phyloP scores from a whole-genome alignment of 2,113 vertebrate species.

The Tor tambroides region DNA sequence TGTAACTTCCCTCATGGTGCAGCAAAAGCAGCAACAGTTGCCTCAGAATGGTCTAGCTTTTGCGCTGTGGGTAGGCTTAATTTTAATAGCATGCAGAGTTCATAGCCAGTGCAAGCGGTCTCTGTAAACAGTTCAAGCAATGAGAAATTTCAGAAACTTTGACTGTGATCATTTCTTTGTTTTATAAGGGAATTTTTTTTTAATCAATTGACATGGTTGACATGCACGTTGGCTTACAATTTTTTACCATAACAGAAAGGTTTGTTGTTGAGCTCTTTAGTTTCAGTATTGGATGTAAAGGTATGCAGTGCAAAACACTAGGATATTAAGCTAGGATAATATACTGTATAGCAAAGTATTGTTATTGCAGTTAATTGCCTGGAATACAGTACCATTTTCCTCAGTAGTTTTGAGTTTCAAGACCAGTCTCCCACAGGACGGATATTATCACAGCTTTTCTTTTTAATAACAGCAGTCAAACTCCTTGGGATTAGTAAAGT shows the following conservation, averaged over 20 bases:
- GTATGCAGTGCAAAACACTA: neutral
- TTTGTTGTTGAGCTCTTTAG: neutral
- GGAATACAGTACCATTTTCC: neutral
- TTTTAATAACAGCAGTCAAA: slow-evolving; percentile 23
- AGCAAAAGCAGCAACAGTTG: neutral
- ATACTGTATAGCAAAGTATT: neutral
- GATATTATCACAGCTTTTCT: neutral
- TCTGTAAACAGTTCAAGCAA: neutral
- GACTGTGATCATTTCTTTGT: neutral
- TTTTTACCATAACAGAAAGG: neutral
- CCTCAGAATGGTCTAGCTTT: neutral
- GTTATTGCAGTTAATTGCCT: neutral
- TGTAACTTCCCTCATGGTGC: neutral
- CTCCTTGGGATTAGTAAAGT: neutral
- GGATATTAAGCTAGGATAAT: neutral
- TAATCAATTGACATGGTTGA: neutral
- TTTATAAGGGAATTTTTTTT: neutral
- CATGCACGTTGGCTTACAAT: neutral
- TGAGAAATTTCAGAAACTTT: neutral
- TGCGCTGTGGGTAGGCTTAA: slow-evolving; percentile 22
- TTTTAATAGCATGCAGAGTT: slow-evolving; percentile 19
- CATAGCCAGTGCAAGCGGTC: slow-evolving; percentile 13
- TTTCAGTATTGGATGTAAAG: neutral
- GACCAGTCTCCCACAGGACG: neutral
- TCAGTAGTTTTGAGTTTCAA: slow-evolving; percentile 18